phyloP scores from a whole-genome alignment of 2,888 invertebrate species.

The Spicauda simplicius region DNA sequence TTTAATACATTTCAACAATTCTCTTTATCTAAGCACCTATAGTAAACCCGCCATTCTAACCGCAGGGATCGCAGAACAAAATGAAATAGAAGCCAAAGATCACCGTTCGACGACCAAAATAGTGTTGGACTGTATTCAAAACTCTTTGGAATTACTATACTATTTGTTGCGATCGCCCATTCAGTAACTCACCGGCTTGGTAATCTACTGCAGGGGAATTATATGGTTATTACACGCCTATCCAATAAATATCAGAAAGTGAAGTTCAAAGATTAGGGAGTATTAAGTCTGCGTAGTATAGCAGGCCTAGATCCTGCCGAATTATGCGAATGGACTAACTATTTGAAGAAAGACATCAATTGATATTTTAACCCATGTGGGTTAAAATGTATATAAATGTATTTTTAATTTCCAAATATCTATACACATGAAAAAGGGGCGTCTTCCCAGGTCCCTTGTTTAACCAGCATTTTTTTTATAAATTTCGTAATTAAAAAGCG shows the following conservation, averaged over 20 bases:
- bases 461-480: too few species aligned
- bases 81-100: conserved; percentile 74
- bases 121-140: conserved; percentile 83
- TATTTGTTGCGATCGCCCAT: conserved; percentile 79
- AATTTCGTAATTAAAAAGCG: too few species aligned
- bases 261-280: neutral
- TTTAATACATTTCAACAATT: conserved; percentile 45
- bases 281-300: neutral
- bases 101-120: conserved; percentile 77
- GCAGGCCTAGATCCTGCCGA: too few species aligned
- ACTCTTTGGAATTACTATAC: conserved; percentile 81
- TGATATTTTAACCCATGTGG: too few species aligned
- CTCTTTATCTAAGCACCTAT: conserved; percentile 44
- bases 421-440: too few species aligned
- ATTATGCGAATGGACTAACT: too few species aligned
- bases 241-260: neutral
- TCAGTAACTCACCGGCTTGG: conserved; percentile 77
- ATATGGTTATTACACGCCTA: conserved; percentile 63
- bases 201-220: conserved; percentile 74
- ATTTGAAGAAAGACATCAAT: too few species aligned
- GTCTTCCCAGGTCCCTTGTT: too few species aligned
- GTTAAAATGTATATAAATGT: too few species aligned
- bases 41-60: conserved; percentile 58
- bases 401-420: too few species aligned
- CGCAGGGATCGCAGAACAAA: conserved; percentile 62